Evolutionary conservation across 2,888 invertebrate species (phyloP), one percentile per base, ranked within the genome.

Genomic region (Oasisia sp.): DNA sequence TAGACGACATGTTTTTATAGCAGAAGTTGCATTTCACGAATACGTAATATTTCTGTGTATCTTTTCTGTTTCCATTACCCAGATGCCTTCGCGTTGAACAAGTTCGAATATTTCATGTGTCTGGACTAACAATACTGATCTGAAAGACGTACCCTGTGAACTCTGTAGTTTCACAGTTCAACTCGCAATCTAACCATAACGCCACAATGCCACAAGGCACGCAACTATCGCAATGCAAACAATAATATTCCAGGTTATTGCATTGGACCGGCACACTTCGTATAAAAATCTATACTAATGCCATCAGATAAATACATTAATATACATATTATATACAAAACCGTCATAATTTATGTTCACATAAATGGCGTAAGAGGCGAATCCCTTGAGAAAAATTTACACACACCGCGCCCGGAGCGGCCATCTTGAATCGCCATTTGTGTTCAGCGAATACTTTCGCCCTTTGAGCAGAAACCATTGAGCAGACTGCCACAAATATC

Each of bases 271-370:
- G 74, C 74, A 74, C 3, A n/a, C 74, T 74, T 74, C 27, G 74
- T 74, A 74, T 74, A 74, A 74, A 74, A 74, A 74, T 74, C 74
- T 74, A 74, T 74, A 74, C 74, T 74, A 74, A 74, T 74, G 74
- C 74, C 74, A 7, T 74, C 3, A 27, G 74, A 74, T 74, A 74
- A 74, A 74, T 74, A 74, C n/a, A 74, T 74, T 74, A 74, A 27
- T 74, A 74, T 74, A 74, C 74, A 74, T 27, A 27, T 74, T 74
- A 74, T 74, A 74, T 74, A 74, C 74, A 74, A 74, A 74, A 74
- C 50, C n/a, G 74, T 27, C 74, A 74, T 74, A 74, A 74, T 19
- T 74, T 74, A 74, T 74, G 19, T 74, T 74, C 74, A 74, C 74
- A 74, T 74, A 19, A 74, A 74, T 74, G 19, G 74, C 74, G 14